Percentiles rank a stretch among this genome's conserved stretches.
Conservation (phyloP, 1,140 invertebrate species). For the Steinernema khuongi region DNA sequence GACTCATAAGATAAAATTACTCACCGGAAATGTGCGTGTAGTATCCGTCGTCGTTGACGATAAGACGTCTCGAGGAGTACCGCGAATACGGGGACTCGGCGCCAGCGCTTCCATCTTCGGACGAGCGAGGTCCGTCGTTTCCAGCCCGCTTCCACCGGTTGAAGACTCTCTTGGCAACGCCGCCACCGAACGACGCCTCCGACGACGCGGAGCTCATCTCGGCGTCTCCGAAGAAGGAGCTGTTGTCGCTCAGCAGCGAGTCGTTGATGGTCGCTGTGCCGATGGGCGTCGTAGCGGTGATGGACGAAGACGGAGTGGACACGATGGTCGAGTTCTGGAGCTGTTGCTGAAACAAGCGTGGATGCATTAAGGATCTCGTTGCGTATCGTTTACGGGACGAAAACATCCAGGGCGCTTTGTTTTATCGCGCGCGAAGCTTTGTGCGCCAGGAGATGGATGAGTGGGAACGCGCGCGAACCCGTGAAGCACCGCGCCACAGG, state of each 20-base stretch:
- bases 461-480: not conserved
- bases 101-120: not conserved
- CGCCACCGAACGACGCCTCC: not conserved
- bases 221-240: slow-evolving; percentile 1
- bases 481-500: too few relatives aligned
- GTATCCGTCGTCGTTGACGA: not conserved
- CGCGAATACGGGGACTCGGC: not conserved
- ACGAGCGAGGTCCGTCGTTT: not conserved
- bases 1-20: not conserved
- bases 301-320: not conserved
- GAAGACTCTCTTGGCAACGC: not conserved
- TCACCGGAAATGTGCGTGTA: slow-evolving; percentile 7
- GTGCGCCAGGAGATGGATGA: not conserved
- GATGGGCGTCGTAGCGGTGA: not conserved
- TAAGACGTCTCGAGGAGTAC: not conserved
- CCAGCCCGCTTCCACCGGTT: not conserved
- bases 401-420: not conserved
- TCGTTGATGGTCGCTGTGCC: slow-evolving; percentile 8
- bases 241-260: slow-evolving; percentile 5
- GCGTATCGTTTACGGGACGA: not conserved
- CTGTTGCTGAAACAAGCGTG: not conserved
- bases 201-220: not conserved
- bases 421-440: not conserved
- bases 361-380: not conserved
- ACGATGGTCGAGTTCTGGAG: not conserved